Base-by-base conservation (phyloP, 2,113 vertebrate genomes). In the Lota lota region DNA sequence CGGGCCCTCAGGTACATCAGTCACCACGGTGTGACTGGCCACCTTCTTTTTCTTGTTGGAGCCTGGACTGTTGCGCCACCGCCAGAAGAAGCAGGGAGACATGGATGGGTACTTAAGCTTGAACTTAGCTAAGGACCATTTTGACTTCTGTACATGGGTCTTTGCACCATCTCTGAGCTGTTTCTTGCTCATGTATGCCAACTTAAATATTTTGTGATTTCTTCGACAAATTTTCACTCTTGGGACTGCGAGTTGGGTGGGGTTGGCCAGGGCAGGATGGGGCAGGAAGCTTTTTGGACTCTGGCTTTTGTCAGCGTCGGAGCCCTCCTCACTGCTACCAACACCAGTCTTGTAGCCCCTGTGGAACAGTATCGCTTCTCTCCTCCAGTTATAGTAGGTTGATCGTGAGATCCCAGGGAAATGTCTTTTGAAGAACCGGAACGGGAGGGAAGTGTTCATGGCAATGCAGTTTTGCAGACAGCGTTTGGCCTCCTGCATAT, bases 381-480 rank as follows among this genome's bases (percentile, higher is more conserved):
- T 93, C 79, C 96, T 91, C 97, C 97, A 99, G 79, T 98, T 99
- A 87, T 99, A 98, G 76, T 99, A 98, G 14, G 96, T 98, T 1
- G 96, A 99, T 56, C 97, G 91, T 2, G 97, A 99, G 77, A 99
- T 97, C 63, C 96, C 94, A 0, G 97, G 96, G 78, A 97, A 99
- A 62, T 91, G 94, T 64, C 91, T 91, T 71, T 97, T 98, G 88
- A 99, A 99, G 74, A 94, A 90, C 47, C 94, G 91, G 64, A 98
- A 98, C 56, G 96, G 97, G 21, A 96, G 93, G 6, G 93, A 88
- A 2, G 88, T 87, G 74, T 99, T 97, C 87, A 93, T 89, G 28
- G 95, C 91, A 54, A 99, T 96, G 75, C 94, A 98, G 22, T 92
- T 94, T 84, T 97, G 95, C 68, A 99, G 85, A 74, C 94, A 96